Conservation (phyloP, 1,140 invertebrate species). For the Oryzaephilus surinamensis region DNA sequence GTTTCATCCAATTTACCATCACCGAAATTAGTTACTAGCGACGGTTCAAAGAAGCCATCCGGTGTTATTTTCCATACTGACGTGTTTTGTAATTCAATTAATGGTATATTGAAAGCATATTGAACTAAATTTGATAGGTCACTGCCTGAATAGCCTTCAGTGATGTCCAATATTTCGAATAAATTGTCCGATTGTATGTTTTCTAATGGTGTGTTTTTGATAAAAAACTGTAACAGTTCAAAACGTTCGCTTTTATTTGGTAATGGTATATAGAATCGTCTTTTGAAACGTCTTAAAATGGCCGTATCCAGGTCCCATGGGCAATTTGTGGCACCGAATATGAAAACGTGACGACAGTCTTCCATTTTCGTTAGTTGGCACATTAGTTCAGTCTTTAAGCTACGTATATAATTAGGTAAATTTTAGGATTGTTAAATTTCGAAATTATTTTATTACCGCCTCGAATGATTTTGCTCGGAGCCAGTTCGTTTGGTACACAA, state of each 20-base stretch:
- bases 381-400: slow-evolving; percentile 47
- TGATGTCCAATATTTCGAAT: slow-evolving; percentile 33
- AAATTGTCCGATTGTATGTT: slow-evolving; percentile 4
- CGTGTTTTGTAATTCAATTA: slow-evolving; percentile 37
- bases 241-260: slow-evolving; percentile 37
- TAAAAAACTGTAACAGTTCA: slow-evolving; percentile 21
- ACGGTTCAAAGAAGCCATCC: slow-evolving; percentile 23
- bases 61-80: slow-evolving; percentile 27
- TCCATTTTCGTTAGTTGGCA: slow-evolving; percentile 40
- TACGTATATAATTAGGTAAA: slow-evolving; percentile 15
- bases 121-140: slow-evolving; percentile 43
- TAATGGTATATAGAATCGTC: slow-evolving; percentile 46
- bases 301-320: slow-evolving; percentile 55
- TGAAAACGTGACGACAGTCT: slow-evolving; percentile 35
- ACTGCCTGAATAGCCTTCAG: slow-evolving; percentile 45
- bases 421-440: slow-evolving; percentile 12
- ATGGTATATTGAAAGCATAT: slow-evolving; percentile 41
- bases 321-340: slow-evolving; percentile 52
- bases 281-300: slow-evolving; percentile 49
- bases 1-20: slow-evolving; percentile 2
- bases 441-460: slow-evolving; percentile 28
- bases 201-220: slow-evolving; percentile 12
- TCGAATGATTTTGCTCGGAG: slow-evolving; percentile 41
- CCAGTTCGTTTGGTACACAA: slow-evolving; percentile 41
- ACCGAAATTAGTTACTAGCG: not conserved